Percentiles rank a stretch among this genome's conserved stretches.
Evolutionary conservation across 2,797 vertebrate genomes (phyloP).

Genomic region (Myoxocephalus aenaeus): DNA sequence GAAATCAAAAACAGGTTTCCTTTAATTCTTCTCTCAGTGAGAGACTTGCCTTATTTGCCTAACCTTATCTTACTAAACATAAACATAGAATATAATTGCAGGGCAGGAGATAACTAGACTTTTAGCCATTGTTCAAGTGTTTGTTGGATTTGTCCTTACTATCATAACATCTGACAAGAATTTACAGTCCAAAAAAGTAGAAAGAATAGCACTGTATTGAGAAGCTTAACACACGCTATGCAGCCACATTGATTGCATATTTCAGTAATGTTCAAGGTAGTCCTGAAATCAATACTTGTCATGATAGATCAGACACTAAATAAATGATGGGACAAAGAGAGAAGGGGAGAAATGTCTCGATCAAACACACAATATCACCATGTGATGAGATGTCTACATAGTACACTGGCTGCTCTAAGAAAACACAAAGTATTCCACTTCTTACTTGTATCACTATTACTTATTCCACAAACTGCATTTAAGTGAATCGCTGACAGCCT

Average conservation of each 20-base stretch:
- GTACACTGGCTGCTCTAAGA: background rate
- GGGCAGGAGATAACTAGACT: background rate
- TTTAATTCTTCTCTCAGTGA: background rate
- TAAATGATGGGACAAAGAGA: constrained; percentile 1
- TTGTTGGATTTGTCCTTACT: background rate
- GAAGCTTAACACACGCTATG: background rate
- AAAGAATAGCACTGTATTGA: background rate
- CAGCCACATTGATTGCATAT: constrained; percentile 4
- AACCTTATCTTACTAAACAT: background rate
- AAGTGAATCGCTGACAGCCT: constrained; percentile 18
- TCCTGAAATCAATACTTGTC: constrained; percentile 10
- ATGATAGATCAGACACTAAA: background rate
- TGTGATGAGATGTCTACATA: background rate
- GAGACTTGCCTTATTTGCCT: background rate
- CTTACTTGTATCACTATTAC: background rate
- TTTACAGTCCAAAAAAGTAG: background rate
- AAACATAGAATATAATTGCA: background rate
- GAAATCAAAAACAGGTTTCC: background rate
- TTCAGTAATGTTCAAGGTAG: constrained; percentile 12
- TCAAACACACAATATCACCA: background rate
- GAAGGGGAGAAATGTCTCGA: background rate
- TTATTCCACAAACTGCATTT: constrained; percentile 10
- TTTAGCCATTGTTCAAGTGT: background rate
- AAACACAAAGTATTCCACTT: background rate
- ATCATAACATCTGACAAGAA: background rate